Evolutionary conservation across 2,113 vertebrate genomes (phyloP), one percentile per base, ranked within the genome.

Genomic region (Glaucidium brasilianum): DNA sequence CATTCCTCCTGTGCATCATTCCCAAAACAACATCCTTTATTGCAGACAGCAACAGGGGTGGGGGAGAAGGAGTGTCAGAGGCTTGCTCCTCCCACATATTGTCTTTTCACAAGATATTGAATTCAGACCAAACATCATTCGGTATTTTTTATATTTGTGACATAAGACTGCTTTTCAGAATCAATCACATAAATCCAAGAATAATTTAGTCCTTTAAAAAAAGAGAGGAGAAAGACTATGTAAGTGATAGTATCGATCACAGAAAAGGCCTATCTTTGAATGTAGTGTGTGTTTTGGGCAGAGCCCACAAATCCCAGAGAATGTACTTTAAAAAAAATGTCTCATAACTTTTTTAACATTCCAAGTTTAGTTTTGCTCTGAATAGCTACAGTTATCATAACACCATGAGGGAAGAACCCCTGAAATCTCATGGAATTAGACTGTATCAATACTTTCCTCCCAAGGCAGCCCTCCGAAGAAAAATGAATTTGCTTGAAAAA

Each of bases 1-100:
- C 91, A 94, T 76, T 90, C 78, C 79, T 92, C 72, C 30, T 92
- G 64, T 58, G 72, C 74, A 59, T 58, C 25, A 58, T 88, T 92
- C 85, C 43, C 90, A 84, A 89, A 88, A 80, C 96, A 94, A 95
- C 68, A 92, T 97, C 93, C 97, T 98, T 98, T 97, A 98, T 98
- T 98, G 98, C 97, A 98, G 98, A 98, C 93, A 96, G 89, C 21
- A 47, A 49, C 35, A 47, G 47, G 56, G 74, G 59, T 50, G 5
- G 9, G 22, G 30, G 34, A 81, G 60, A 67, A 82, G 19, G 39
- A 69, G 19, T 41, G 35, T 41, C 81, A 95, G 62, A 90, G 52
- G 35, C 80, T 47, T 81, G 66, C 49, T 76, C 2, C 2, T 81
- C 73, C 69, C 52, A 59, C 29, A 22, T 35, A 23, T 60, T 88